Percentiles rank a stretch among this genome's conserved stretches.
phyloP scores from a whole-genome alignment of 2,113 vertebrate species.

The Rostratula benghalensis region DNA sequence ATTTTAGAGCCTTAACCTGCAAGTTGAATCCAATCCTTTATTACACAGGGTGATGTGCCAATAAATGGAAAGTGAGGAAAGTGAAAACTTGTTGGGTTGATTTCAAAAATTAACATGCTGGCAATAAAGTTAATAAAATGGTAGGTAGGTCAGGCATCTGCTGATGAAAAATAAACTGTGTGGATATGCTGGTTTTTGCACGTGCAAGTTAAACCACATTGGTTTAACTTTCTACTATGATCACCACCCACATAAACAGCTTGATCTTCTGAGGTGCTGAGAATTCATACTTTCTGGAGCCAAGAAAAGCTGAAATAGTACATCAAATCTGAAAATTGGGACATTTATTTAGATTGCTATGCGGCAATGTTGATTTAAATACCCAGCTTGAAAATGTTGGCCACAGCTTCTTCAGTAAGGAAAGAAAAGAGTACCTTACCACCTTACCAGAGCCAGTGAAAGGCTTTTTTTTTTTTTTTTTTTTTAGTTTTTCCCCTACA shows the following conservation, averaged over 20 bases:
- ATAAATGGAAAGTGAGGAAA: not conserved
- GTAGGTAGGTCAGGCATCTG: not conserved
- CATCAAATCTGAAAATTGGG: conserved; percentile 8
- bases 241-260: conserved; percentile 26
- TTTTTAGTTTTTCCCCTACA: not conserved
- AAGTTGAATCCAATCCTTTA: not conserved
- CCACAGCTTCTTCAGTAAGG: not conserved
- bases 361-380: conserved; percentile 5
- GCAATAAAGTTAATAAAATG: not conserved
- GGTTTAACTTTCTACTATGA: conserved; percentile 28
- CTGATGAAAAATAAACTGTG: not conserved
- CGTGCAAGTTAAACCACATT: not conserved
- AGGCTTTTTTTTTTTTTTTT: not conserved
- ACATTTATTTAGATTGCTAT: conserved; percentile 17
- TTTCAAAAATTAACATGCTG: not conserved
- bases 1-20: not conserved
- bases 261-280: conserved; percentile 45
- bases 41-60: not conserved
- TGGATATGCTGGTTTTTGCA: not conserved
- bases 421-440: not conserved
- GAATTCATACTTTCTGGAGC: conserved; percentile 14
- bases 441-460: not conserved
- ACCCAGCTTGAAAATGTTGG: not conserved
- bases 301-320: conserved; percentile 19
- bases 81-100: not conserved